A percentile compares a stretch with the other conserved stretches of the same genome.
Evolutionary conservation across 30 jellyfish, hydroid and myxozoan genomes (phyloP).

Genomic region (Turritopsis rubra): DNA sequence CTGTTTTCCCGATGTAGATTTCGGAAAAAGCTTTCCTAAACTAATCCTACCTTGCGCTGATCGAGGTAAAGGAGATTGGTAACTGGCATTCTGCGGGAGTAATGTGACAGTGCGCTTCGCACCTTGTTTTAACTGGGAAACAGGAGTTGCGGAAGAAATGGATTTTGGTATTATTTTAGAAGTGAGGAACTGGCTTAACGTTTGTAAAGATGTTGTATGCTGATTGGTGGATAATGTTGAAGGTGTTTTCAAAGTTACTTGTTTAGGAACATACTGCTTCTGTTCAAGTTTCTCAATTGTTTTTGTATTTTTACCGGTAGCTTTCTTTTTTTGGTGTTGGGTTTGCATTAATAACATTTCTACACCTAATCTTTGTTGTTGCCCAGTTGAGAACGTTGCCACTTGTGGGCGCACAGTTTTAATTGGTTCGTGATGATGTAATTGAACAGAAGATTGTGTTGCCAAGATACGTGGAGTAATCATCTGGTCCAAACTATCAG

Average conservation of each 20-base stretch:
- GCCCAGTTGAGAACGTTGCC: background rate
- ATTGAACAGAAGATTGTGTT: constrained; percentile 7
- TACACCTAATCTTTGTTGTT: background rate
- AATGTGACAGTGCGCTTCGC: background rate
- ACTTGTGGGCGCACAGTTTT: background rate
- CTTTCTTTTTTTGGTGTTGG: background rate
- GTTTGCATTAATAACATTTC: background rate
- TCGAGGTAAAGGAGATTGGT: background rate
- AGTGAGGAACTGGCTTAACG: constrained; percentile 22
- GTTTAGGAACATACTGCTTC: background rate
- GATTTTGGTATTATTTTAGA: constrained; percentile 11
- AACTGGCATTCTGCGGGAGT: background rate
- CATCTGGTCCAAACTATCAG: background rate
- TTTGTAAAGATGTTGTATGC: constrained; percentile 10
- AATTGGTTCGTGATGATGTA: background rate
- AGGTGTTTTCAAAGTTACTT: background rate
- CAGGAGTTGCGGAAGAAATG: background rate
- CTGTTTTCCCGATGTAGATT: background rate
- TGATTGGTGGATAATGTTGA: background rate
- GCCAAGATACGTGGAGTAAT: background rate
- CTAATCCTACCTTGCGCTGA: background rate
- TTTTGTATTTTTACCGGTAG: background rate
- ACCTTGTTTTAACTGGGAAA: too few species aligned
- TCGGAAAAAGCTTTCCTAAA: background rate
- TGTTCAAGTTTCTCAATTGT: background rate